Evolutionary conservation across 2,888 invertebrate genomes (phyloP), one percentile per base, ranked within the genome.

Genomic region (Hypomecis punctinalis): DNA sequence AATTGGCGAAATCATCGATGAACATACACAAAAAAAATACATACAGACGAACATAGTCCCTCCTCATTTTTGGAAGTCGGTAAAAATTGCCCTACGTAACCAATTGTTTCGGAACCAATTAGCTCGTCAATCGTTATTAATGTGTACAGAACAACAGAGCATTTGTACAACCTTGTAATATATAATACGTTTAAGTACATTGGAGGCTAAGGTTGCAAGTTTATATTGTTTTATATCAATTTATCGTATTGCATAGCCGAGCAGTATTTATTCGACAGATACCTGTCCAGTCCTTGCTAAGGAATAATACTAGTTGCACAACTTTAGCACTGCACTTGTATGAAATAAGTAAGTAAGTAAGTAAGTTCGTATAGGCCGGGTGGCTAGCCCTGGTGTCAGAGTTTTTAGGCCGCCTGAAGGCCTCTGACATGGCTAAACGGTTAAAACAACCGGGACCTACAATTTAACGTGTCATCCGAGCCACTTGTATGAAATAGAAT

Each of bases 181-280:
- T 54, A 61, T 68, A 63, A 64, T 60, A 23, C 23, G 23, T 23
- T 23, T 23, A 23, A 23, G 23, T 23, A 23, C 55, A 59, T 66
- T 61, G 51, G 51, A 56, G 56, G 63, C 55, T 51, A 57, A 61
- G 61, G 40, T 23, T 59, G 49, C 46, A 37, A 43, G 49, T 60
- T 7, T 61, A 57, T 61, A 58, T 64, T 65, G 60, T 63, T 58
- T 63, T 39, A 53, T 62, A 62, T 64, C 23, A 48, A 33, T 40
- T 60, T 46, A 61, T 63, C 68, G 65, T 63, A 70, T 65, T 65
- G 63, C 61, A 65, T 59, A 43, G 46, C n/a, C 42, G 51, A 52
- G n/a, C 55, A 63, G 55, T 52, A 67, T 68, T 70, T 67, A 61
- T 67, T 42, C 13, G 58, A 55, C 46, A 63, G 61, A 49, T 52